These are phyloP conservation scores for Epinephelus malabaricus DNA, from an alignment of 2,797 vertebrate species.

Conservation along the genomic window DNA sequence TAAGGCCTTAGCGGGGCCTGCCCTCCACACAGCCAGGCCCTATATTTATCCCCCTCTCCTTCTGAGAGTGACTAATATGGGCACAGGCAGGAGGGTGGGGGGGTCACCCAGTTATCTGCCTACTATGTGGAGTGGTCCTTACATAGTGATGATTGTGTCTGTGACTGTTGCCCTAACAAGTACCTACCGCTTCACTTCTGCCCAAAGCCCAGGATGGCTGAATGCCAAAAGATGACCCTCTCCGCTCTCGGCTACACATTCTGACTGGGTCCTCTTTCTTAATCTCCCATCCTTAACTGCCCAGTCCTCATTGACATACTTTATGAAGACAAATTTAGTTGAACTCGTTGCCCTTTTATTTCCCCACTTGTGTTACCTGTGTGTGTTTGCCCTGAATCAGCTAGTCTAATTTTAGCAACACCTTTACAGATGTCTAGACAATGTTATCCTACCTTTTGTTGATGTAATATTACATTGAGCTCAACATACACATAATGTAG, in stretches of 20 bases:
- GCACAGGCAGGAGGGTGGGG: slow-evolving; percentile 80
- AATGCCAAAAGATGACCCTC: slow-evolving; percentile 71
- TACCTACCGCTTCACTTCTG: slow-evolving; percentile 51
- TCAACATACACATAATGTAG: not conserved
- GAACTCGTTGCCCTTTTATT: not conserved
- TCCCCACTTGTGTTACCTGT: not conserved
- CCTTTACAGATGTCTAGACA: slow-evolving; percentile 14
- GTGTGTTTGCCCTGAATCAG: not conserved
- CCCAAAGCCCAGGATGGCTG: slow-evolving; percentile 44
- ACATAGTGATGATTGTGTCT: slow-evolving; percentile 86
- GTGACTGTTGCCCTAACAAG: slow-evolving; percentile 83
- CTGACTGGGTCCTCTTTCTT: slow-evolving; percentile 37
- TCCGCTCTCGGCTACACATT: slow-evolving; percentile 33
- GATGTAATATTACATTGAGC: not conserved
- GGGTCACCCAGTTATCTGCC: slow-evolving; percentile 81
- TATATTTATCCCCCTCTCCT: slow-evolving; percentile 87
- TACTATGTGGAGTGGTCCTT: slow-evolving; percentile 79
- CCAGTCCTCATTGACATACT: not conserved
- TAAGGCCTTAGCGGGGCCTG: slow-evolving; percentile 71
- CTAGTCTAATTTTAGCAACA: not conserved
- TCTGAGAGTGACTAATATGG: slow-evolving; percentile 86
- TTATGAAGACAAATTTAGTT: not conserved
- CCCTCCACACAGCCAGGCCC: slow-evolving; percentile 68
- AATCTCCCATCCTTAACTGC: slow-evolving; percentile 7
- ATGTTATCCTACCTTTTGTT: not conserved